phyloP scores from a whole-genome alignment of 2,888 invertebrate genomes.

The Thymelicus lineola region DNA sequence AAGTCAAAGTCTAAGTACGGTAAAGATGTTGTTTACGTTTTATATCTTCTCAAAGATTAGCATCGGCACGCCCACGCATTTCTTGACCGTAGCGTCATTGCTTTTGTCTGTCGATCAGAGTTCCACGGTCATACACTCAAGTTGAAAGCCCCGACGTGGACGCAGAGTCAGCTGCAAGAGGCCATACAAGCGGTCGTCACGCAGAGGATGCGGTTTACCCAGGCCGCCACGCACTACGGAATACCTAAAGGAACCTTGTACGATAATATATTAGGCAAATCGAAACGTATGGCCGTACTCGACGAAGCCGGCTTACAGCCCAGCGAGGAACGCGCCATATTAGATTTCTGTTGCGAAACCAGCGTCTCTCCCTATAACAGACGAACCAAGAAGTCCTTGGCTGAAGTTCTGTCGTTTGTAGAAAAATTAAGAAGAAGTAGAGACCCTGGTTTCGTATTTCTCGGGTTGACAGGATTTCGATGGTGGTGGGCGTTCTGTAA shows the following conservation, averaged over 20 bases:
- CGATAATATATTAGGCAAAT: constrained; percentile 91
- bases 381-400: constrained; percentile 88
- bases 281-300: constrained; percentile 90
- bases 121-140: constrained; percentile 87
- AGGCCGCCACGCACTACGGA: constrained; percentile 88
- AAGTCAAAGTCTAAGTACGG: too few species aligned
- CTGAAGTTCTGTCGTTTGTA: constrained; percentile 87
- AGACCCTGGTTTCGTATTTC: constrained; percentile 88
- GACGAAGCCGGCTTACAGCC: constrained; percentile 87
- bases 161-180: constrained; percentile 89
- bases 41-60: neutral
- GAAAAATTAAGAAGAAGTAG: constrained; percentile 84
- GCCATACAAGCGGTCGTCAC: constrained; percentile 91
- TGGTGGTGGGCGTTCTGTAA: constrained; percentile 95
- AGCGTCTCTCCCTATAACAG: constrained; percentile 89
- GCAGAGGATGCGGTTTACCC: constrained; percentile 91
- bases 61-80: constrained; percentile 44
- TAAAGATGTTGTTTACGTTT: too few species aligned
- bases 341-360: constrained; percentile 91
- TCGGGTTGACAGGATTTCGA: constrained; percentile 89
- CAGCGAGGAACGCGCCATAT: constrained; percentile 87
- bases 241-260: constrained; percentile 92
- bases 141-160: constrained; percentile 91
- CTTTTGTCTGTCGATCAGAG: constrained; percentile 68
- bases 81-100: constrained; percentile 51